A percentile compares a stretch with the other conserved stretches of the same genome.
Evolutionary conservation across 2,888 invertebrate genomes (phyloP).

Genomic region (Drepana falcataria): DNA sequence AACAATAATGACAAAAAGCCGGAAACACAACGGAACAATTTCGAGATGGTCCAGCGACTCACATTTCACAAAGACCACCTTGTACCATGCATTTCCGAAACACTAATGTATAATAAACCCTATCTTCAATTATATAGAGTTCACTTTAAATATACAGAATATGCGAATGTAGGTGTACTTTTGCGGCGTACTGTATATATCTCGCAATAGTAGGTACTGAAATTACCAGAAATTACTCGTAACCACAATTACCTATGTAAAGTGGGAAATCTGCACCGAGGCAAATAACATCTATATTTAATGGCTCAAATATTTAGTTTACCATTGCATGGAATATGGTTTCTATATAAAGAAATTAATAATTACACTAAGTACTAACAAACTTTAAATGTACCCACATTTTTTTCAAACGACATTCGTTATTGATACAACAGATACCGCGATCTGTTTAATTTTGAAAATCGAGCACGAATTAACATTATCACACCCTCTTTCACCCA

Average conservation of each 20-base stretch:
- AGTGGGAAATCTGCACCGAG: conserved; percentile 23
- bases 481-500: no score
- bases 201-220: conserved; percentile 34
- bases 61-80: conserved; percentile 23
- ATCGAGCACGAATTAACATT: no score
- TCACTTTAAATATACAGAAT: conserved; percentile 3
- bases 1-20: conserved; percentile 39
- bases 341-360: no score
- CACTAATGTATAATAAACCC: conserved; percentile 11
- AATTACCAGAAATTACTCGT: conserved; percentile 40
- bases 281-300: not conserved
- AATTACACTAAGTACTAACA: no score
- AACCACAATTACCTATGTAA: conserved; percentile 29
- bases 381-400: no score
- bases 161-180: conserved; percentile 3
- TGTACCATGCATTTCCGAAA: not conserved
- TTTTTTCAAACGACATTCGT: no score
- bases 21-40: conserved; percentile 44
- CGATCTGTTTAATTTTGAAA: no score
- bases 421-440: no score
- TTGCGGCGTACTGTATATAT: conserved; percentile 25
- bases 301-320: no score
- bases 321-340: no score
- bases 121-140: conserved; percentile 3
- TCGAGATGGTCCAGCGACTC: conserved; percentile 57